Evolutionary conservation across 2,888 invertebrate species (phyloP), one percentile per base, ranked within the genome.

Genomic region (Lapara coniferarum): DNA sequence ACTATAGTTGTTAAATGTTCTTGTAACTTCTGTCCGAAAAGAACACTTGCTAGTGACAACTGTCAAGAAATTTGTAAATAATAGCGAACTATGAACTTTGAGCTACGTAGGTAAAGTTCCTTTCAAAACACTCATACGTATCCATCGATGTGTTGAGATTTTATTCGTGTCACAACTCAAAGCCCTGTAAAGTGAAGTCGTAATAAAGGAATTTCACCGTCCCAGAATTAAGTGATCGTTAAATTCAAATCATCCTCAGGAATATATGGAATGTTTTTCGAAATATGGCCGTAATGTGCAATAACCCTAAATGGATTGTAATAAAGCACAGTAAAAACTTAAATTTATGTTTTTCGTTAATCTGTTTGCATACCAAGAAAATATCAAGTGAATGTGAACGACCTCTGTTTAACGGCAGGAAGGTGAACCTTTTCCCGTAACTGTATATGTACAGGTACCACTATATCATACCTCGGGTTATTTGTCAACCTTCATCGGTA

Each of bases 351-450:
- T 52, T 58, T 53, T 68, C 12, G 51, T 2, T 51, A 46, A 58
- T 51, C 51, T n/a, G 4, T 14, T 49, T 25, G 25, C 51, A 49
- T 68, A 25, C 30, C 19, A 51, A 58, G 37, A 68, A 68, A 58
- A 37, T 16, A 8, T 13, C 10, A 12, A 3, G 51, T 37, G 14
- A 25, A 58, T 58, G 58, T 52, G 3, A 68, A 58, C 37, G 68
- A 37, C 49, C 68, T n/a, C 13, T 57, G 51, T 25, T 68, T 58
- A 68, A 68, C 57, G 30, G 51, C 58, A 52, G 25, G 66, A 49
- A n/a, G 19, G 51, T 57, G 30, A 16, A 58, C 51, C 49, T 57
- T 68, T 68, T 52, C 68, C 52, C 58, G n/a, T 58, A 49, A 25
- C 49, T 57, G 49, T 66, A 30, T 46, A 10, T 16, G 44, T 16